Percentiles rank a stretch among this genome's conserved stretches.
phyloP scores from a whole-genome alignment of 2,797 vertebrate species.

The Parambassis ranga region DNA sequence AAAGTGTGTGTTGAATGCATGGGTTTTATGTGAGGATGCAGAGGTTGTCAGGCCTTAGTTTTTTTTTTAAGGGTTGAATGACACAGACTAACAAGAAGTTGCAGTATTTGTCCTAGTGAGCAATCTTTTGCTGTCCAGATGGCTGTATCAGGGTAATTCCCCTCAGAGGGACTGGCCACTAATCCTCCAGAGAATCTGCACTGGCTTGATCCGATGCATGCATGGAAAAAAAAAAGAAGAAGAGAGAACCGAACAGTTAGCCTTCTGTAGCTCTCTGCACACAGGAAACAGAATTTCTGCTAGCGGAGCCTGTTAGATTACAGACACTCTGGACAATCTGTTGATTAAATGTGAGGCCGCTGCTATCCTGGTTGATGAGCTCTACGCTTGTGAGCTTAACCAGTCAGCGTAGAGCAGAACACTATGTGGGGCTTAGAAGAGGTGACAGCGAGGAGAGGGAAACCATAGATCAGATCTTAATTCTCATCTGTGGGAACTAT shows the following conservation, averaged over 20 bases:
- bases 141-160: constrained; percentile 70
- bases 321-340: background rate
- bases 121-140: constrained; percentile 64
- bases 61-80: background rate
- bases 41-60: too few relatives aligned
- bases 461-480: constrained; percentile 23
- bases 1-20: too few relatives aligned
- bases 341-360: background rate
- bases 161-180: constrained; percentile 53
- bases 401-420: background rate
- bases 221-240: too few relatives aligned
- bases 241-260: constrained; percentile 11
- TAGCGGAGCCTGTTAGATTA: background rate
- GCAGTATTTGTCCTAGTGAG: constrained; percentile 13
- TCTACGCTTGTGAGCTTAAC: background rate
- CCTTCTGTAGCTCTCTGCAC: constrained; percentile 6
- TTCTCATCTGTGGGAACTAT: constrained; percentile 47
- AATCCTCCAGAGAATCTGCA: constrained; percentile 71
- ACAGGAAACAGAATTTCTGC: background rate
- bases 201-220: constrained; percentile 62
- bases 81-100: background rate
- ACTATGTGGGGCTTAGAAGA: background rate
- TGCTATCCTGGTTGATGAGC: background rate
- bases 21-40: too few relatives aligned
- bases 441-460: background rate